These are phyloP conservation scores for Limnephilus lunatus DNA, from an alignment of 2,888 invertebrate genomes.

Conservation along the genomic window DNA sequence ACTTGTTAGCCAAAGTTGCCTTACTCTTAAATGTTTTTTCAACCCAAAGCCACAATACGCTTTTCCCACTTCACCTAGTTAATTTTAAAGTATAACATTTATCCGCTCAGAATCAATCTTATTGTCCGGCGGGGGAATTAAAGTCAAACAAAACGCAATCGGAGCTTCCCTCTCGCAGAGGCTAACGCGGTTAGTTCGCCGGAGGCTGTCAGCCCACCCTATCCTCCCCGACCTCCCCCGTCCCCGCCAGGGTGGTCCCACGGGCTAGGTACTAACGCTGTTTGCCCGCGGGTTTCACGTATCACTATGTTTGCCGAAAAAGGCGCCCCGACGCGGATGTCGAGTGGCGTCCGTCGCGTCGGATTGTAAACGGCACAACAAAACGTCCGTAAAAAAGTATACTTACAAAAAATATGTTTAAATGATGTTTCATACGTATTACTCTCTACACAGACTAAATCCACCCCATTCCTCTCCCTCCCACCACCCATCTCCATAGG, in stretches of 20 bases:
- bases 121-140: conserved; percentile 22
- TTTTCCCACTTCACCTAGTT: background rate
- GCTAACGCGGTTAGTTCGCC: conserved; percentile 15
- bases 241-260: conserved; percentile 7
- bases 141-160: conserved; percentile 47
- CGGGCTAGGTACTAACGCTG: conserved; percentile 25
- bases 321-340: conserved; percentile 28
- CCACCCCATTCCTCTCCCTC: no score
- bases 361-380: background rate
- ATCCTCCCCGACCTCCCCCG: background rate
- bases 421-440: background rate
- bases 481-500: no score
- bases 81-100: background rate
- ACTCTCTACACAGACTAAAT: no score
- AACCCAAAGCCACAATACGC: background rate
- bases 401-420: background rate
- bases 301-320: conserved; percentile 48
- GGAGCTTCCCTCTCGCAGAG: conserved; percentile 11
- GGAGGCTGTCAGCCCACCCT: background rate
- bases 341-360: background rate
- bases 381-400: background rate
- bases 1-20: background rate
- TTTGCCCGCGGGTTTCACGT: conserved; percentile 47
- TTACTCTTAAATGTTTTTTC: background rate
- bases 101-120: background rate